A percentile compares a stretch with the other conserved stretches of the same genome.
Conservation (phyloP, 2,113 vertebrate genomes). For the Podilymbus podiceps region DNA sequence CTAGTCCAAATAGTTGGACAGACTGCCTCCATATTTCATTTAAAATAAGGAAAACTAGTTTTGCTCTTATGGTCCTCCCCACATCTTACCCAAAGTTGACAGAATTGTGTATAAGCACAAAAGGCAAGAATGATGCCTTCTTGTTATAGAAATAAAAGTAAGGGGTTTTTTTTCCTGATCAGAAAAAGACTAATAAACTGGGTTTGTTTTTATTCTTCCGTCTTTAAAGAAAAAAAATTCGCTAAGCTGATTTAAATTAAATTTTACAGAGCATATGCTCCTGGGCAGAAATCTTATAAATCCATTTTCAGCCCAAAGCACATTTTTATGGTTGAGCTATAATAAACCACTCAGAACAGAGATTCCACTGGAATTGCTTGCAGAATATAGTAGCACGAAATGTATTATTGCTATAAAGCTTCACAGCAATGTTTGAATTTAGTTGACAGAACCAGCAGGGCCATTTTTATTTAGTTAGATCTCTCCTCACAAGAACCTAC, state of each 20-base stretch:
- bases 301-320: constrained; percentile 55
- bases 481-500: not conserved
- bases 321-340: constrained; percentile 45
- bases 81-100: not conserved
- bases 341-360: constrained; percentile 40
- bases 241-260: constrained; percentile 71
- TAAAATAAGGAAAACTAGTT: not conserved
- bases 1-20: not conserved
- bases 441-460: constrained; percentile 34
- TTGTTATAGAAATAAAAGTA: not conserved
- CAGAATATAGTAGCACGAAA: constrained; percentile 35
- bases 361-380: constrained; percentile 52
- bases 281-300: constrained; percentile 55
- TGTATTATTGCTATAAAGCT: constrained; percentile 35
- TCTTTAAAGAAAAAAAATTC: not conserved
- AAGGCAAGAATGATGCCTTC: not conserved
- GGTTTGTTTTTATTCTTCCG: constrained; percentile 15
- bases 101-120: not conserved
- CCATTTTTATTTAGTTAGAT: constrained; percentile 18
- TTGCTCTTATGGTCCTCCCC: not conserved
- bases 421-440: constrained; percentile 13
- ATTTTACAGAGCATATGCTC: constrained; percentile 48
- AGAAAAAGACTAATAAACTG: not conserved
- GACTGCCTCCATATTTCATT: not conserved
- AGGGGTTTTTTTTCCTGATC: not conserved